These are phyloP conservation scores for Apolygus lucorum DNA, from an alignment of 1,140 invertebrate genomes.

Conservation along the genomic window DNA sequence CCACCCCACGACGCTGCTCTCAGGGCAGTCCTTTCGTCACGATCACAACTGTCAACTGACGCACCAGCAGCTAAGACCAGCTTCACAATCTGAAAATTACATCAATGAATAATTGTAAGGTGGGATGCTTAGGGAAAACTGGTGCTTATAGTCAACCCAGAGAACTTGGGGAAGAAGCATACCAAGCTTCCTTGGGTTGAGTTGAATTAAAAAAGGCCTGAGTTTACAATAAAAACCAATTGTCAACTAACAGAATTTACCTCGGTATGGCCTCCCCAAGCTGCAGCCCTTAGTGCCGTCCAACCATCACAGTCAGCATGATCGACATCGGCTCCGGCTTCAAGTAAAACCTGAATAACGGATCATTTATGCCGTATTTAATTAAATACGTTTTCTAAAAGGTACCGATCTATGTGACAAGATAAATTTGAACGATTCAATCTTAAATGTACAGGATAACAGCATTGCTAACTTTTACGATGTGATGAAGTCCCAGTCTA, in stretches of 20 bases:
- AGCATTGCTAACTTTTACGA: conserved; percentile 48
- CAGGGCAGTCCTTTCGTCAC: conserved; percentile 59
- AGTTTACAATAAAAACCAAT: no score
- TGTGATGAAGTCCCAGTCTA: conserved; percentile 64
- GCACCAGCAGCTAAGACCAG: conserved; percentile 70
- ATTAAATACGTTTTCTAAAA: no score
- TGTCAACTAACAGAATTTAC: conserved; percentile 45
- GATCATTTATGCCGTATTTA: not conserved
- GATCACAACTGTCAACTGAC: conserved; percentile 68
- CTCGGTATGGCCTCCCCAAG: conserved; percentile 88
- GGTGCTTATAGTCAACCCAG: no score
- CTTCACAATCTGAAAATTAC: conserved; percentile 60
- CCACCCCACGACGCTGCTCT: conserved; percentile 81
- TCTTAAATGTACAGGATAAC: no score
- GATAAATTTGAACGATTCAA: no score
- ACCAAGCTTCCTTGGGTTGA: not conserved
- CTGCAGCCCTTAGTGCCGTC: conserved; percentile 77
- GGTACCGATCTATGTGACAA: no score
- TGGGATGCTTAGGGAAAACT: no score
- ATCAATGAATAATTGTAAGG: not conserved
- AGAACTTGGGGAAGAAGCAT: not conserved
- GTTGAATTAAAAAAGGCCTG: no score
- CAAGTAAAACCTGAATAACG: conserved; percentile 46
- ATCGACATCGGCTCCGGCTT: conserved; percentile 67
- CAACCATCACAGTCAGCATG: conserved; percentile 81